Base-by-base conservation (phyloP, 1,140 invertebrate species). In the Euwallacea similis region DNA sequence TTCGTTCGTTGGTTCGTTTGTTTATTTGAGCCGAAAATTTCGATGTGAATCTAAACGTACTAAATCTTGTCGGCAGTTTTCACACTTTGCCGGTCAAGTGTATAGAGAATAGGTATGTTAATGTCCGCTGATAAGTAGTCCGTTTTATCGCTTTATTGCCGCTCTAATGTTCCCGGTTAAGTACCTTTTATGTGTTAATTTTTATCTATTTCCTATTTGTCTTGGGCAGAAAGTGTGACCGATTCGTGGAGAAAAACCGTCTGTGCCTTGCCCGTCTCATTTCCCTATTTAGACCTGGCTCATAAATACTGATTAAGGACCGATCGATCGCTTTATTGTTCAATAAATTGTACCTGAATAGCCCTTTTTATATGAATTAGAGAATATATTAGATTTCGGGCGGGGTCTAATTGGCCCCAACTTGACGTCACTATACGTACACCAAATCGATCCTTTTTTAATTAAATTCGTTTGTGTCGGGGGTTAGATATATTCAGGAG, bases 141-240 rank as follows among this genome's bases (percentile, higher is more conserved):
- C 53, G 53, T 66, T 66, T 66, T 66, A 66, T 66, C 64, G 64
- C 50, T 66, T 66, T 66, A 66, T 66, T 66, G 64, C 64, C 46
- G 62, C 10, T 41, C 7, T 64, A 50, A 53, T 53, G 62, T 47
- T 21, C 43, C 64, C 16, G n/a, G 43, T 56, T 66, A 66, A 66
- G 56, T 66, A 56, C 64, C 64, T 58, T 66, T 66, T 66, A 66
- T 66, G 64, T 66, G 64, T 55, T 66, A 66, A 66, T 66, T 66
- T 66, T 66, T 66, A 43, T 42, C 13, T 66, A 53, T 15, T 66
- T 56, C 53, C 64, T 56, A 42, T 66, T 66, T 66, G 64, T 66
- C 13, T 58, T 55, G 64, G 41, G 13, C 53, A 66, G 64, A 66
- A 66, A 66, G 64, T 66, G 64, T 66, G 64, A 66, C 60, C 41